A percentile compares a stretch with the other conserved stretches of the same genome.
These are phyloP conservation scores for Polymixis flavicincta DNA, from an alignment of 2,888 invertebrate genomes.

Conservation along the genomic window DNA sequence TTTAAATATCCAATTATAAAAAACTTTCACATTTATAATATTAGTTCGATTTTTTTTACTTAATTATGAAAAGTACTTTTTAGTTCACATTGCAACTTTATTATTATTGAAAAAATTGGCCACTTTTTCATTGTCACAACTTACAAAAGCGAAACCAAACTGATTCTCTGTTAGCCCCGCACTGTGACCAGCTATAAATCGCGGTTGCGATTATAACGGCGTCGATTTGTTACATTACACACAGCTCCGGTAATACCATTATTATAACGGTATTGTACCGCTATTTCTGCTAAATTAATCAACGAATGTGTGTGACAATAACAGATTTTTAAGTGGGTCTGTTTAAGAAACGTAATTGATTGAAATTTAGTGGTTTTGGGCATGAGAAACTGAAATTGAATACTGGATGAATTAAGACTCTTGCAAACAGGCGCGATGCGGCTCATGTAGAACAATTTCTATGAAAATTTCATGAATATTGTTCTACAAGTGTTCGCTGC, in stretches of 20 bases:
- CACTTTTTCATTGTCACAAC: neutral
- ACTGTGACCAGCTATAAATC: constrained; percentile 57
- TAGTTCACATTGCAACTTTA: neutral
- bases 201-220: constrained; percentile 60
- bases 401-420: neutral
- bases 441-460: too few species aligned
- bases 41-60: too few species aligned
- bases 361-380: constrained; percentile 2
- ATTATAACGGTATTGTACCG: constrained; percentile 54
- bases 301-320: constrained; percentile 55
- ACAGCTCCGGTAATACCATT: constrained; percentile 44
- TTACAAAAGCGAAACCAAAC: neutral
- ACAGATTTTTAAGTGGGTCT: constrained; percentile 33
- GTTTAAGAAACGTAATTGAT: constrained; percentile 33
- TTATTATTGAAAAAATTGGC: neutral
- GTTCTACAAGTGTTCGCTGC: too few species aligned
- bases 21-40: too few species aligned
- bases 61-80: neutral
- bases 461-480: too few species aligned
- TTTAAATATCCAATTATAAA: too few species aligned
- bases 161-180: constrained; percentile 33
- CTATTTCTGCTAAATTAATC: constrained; percentile 58
- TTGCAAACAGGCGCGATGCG: too few species aligned
- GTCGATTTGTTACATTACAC: constrained; percentile 61
- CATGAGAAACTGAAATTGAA: neutral